Conservation (phyloP, 92 coral and sea anemone genomes). For the Phenganax subtilis region DNA sequence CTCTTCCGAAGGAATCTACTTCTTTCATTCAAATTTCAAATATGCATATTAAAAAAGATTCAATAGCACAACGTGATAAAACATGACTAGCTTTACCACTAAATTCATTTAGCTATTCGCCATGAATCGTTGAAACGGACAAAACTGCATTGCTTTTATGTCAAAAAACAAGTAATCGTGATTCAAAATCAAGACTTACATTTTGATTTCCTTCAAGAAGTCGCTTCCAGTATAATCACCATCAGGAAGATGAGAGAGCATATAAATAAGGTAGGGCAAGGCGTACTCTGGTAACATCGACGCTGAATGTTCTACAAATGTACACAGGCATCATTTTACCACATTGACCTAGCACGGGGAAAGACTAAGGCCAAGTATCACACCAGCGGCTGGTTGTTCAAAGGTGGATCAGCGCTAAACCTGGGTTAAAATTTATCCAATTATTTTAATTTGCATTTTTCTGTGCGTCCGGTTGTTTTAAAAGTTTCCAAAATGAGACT, state of each 20-base stretch:
- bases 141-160: not conserved
- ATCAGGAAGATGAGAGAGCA: conserved; percentile 87
- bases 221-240: conserved; percentile 53
- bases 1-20: too few relatives aligned
- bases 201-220: conserved; percentile 61
- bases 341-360: not conserved
- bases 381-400: too few relatives aligned
- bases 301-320: conserved; percentile 67
- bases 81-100: not conserved
- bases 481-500: too few relatives aligned
- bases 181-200: conserved; percentile 47
- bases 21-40: too few relatives aligned
- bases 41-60: not conserved
- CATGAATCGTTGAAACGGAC: not conserved
- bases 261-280: conserved; percentile 76
- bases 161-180: not conserved
- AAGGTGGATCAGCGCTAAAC: too few relatives aligned
- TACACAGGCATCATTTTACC: not conserved
- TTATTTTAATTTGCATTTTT: too few relatives aligned
- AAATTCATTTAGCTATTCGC: not conserved
- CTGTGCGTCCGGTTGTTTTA: too few relatives aligned
- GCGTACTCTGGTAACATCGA: conserved; percentile 89
- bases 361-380: too few relatives aligned
- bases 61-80: not conserved
- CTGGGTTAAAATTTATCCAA: too few relatives aligned